Percentiles rank a stretch among this genome's conserved stretches.
Conservation (phyloP, 2,888 invertebrate species). For the Cremastinae sp. region DNA sequence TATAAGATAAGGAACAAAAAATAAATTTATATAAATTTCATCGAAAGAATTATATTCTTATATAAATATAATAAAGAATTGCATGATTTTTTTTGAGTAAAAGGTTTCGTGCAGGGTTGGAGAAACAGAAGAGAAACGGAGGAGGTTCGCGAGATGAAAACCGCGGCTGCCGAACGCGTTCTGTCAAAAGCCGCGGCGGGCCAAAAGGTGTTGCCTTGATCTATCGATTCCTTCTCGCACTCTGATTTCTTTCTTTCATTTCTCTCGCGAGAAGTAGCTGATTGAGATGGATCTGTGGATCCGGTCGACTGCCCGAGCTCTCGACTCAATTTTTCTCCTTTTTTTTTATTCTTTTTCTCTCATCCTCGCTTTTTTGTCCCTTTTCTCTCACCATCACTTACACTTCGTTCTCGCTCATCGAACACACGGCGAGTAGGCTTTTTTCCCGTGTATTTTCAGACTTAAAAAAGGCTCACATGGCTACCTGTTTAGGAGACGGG, state of each 20-base stretch:
- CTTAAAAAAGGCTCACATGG: conserved; percentile 19
- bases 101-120: too few species aligned
- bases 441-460: neutral
- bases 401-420: conserved; percentile 9
- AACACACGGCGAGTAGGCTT: conserved; percentile 27
- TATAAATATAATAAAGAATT: too few species aligned
- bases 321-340: conserved; percentile 58
- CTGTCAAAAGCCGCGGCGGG: conserved; percentile 41
- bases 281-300: conserved; percentile 67
- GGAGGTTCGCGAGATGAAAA: conserved; percentile 48
- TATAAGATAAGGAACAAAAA: too few species aligned
- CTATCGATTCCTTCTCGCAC: conserved; percentile 71
- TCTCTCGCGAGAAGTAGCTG: conserved; percentile 49
- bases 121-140: conserved; percentile 39
- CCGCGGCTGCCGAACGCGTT: conserved; percentile 36
- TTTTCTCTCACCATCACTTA: conserved; percentile 8
- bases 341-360: conserved; percentile 10
- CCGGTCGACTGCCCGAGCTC: conserved; percentile 54
- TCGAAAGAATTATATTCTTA: too few species aligned
- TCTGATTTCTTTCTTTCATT: conserved; percentile 41
- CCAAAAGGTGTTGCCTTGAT: conserved; percentile 72
- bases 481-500: conserved; percentile 50
- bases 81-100: too few species aligned
- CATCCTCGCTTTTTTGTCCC: conserved; percentile 6
- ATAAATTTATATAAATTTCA: too few species aligned